These are phyloP conservation scores for Ochropleura leucogaster DNA, from an alignment of 2,888 invertebrate genomes.

Conservation along the genomic window DNA sequence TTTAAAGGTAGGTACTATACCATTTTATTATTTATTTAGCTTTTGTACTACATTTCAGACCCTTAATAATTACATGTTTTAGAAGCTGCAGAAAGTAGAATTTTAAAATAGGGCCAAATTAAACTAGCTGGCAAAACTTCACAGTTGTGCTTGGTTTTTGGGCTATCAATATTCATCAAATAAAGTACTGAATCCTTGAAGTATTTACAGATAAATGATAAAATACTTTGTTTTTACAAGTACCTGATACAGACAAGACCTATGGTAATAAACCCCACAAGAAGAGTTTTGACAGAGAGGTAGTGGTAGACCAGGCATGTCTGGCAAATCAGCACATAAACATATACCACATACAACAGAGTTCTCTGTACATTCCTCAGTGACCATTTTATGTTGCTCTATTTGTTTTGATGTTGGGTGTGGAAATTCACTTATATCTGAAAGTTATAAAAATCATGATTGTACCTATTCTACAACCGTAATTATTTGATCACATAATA, in stretches of 20 bases:
- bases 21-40: neutral
- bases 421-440: slow-evolving; percentile 74
- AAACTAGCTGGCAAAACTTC: neutral
- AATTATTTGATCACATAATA: neutral
- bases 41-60: neutral
- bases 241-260: slow-evolving; percentile 80
- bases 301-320: slow-evolving; percentile 76
- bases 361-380: slow-evolving; percentile 49
- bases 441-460: slow-evolving; percentile 38
- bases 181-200: neutral
- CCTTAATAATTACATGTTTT: neutral
- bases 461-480: too few relatives aligned
- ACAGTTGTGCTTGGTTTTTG: neutral
- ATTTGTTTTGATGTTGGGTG: slow-evolving; percentile 32
- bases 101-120: neutral
- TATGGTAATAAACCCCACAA: slow-evolving; percentile 84
- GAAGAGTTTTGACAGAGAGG: slow-evolving; percentile 82
- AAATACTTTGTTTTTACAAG: neutral
- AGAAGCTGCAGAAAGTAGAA: neutral
- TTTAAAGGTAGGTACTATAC: neutral
- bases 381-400: slow-evolving; percentile 15
- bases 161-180: neutral
- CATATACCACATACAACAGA: slow-evolving; percentile 80
- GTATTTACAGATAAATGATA: neutral
- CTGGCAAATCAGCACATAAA: slow-evolving; percentile 77